phyloP scores from a whole-genome alignment of 2,797 vertebrate genomes.

The Amblyopsis hoosieri region DNA sequence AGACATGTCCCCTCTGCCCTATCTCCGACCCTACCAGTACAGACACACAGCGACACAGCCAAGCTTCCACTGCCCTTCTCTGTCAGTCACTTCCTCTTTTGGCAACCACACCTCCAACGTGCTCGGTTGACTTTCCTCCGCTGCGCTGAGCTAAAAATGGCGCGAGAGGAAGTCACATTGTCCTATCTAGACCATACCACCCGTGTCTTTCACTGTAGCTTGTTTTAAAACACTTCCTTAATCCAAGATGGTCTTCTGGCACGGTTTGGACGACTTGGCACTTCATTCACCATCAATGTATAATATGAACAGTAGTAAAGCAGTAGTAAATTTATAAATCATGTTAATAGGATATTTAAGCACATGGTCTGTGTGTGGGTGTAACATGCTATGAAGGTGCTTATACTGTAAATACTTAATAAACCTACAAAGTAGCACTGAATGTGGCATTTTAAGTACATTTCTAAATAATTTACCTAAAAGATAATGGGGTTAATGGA shows the following conservation, averaged over 20 bases:
- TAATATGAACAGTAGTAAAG: no score
- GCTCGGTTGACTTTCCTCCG: conserved; percentile 5
- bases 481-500: not conserved
- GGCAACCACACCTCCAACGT: conserved; percentile 36
- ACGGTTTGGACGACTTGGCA: not conserved
- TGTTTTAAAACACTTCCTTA: no score
- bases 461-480: no score
- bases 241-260: no score
- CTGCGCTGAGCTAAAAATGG: conserved; percentile 54
- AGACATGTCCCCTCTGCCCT: conserved; percentile 54
- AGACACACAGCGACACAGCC: conserved; percentile 19
- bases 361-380: not conserved
- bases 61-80: conserved; percentile 20
- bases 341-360: not conserved
- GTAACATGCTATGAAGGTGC: not conserved
- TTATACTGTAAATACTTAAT: not conserved
- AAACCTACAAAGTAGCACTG: no score
- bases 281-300: not conserved
- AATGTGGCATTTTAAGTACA: no score
- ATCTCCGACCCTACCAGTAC: conserved; percentile 33
- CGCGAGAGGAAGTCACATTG: conserved; percentile 31
- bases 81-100: conserved; percentile 60
- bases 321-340: no score
- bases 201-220: conserved; percentile 15
- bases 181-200: conserved; percentile 38